These are phyloP conservation scores for Drosophila affinis DNA, from an alignment of 2,888 invertebrate genomes.

Conservation along the genomic window DNA sequence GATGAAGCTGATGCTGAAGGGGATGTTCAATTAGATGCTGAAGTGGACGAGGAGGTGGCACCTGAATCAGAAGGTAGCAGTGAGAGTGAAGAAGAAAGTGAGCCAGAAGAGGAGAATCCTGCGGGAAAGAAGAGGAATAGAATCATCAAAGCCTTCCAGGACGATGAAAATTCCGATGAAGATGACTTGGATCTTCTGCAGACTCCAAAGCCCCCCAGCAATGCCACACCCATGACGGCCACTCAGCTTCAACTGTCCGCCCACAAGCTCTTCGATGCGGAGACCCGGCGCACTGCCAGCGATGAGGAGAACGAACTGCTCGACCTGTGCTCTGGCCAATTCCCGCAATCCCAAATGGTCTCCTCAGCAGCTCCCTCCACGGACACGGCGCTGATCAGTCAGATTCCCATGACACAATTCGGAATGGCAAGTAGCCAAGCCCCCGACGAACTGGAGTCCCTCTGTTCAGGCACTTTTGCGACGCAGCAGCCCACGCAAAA, in stretches of 20 bases:
- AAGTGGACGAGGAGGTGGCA: slow-evolving; percentile 68
- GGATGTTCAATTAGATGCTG: slow-evolving; percentile 53
- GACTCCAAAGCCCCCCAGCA: slow-evolving; percentile 54
- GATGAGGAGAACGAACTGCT: slow-evolving; percentile 84
- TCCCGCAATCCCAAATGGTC: slow-evolving; percentile 83
- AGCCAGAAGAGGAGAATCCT: slow-evolving; percentile 70
- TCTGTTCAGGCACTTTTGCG: slow-evolving; percentile 86
- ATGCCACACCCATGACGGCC: slow-evolving; percentile 39
- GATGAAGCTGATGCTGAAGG: slow-evolving; percentile 58
- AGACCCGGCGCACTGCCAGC: slow-evolving; percentile 58
- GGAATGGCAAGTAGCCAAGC: slow-evolving; percentile 56
- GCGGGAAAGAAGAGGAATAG: slow-evolving; percentile 83
- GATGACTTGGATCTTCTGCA: slow-evolving; percentile 74
- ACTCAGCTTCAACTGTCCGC: slow-evolving; percentile 58
- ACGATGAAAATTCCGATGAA: slow-evolving; percentile 81
- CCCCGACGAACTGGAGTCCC: slow-evolving; percentile 85
- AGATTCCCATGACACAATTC: slow-evolving; percentile 79
- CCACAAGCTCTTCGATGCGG: slow-evolving; percentile 68
- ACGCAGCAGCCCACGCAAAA: slow-evolving; percentile 39
- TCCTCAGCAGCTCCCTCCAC: slow-evolving; percentile 46
- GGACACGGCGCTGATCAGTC: slow-evolving; percentile 69
- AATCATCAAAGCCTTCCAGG: slow-evolving; percentile 77
- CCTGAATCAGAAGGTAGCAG: slow-evolving; percentile 82
- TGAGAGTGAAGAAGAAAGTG: slow-evolving; percentile 63
- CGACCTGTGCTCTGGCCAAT: slow-evolving; percentile 86